phyloP scores from a whole-genome alignment of 35 echinoderm and acorn worm genomes.

The Strongylocentrotus purpuratus region DNA sequence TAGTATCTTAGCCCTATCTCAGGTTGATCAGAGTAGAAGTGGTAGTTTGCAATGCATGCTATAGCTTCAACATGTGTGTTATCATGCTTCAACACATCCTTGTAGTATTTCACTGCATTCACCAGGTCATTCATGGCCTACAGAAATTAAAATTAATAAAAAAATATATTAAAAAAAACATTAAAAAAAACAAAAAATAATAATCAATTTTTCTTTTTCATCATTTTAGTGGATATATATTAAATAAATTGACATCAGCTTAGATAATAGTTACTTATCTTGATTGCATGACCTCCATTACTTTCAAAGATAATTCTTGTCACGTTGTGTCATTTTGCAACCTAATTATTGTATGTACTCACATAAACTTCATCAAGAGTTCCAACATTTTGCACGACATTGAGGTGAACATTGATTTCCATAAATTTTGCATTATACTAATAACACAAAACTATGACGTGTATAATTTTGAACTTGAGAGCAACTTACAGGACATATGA shows the following conservation, averaged over 20 bases:
- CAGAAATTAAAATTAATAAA: too few relatives aligned
- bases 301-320: too few relatives aligned
- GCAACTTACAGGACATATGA: not conserved
- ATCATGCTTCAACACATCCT: conserved; percentile 88
- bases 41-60: conserved; percentile 92
- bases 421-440: not conserved
- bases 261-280: too few relatives aligned
- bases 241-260: too few relatives aligned
- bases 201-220: too few relatives aligned
- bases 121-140: conserved; percentile 96
- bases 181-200: not conserved
- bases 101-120: conserved; percentile 94
- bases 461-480: not conserved
- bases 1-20: conserved; percentile 96
- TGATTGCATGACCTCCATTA: too few relatives aligned
- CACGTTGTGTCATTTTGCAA: too few relatives aligned
- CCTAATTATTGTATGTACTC: too few relatives aligned
- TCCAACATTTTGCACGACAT: too few relatives aligned
- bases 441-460: too few relatives aligned
- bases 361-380: too few relatives aligned
- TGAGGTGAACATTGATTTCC: not conserved
- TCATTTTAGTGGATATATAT: not conserved
- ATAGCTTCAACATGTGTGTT: conserved; percentile 97
- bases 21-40: conserved; percentile 98
- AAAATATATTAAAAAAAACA: too few relatives aligned